Evolutionary conservation across 1,140 invertebrate species (phyloP).

Genomic region (Papilio xuthus): DNA sequence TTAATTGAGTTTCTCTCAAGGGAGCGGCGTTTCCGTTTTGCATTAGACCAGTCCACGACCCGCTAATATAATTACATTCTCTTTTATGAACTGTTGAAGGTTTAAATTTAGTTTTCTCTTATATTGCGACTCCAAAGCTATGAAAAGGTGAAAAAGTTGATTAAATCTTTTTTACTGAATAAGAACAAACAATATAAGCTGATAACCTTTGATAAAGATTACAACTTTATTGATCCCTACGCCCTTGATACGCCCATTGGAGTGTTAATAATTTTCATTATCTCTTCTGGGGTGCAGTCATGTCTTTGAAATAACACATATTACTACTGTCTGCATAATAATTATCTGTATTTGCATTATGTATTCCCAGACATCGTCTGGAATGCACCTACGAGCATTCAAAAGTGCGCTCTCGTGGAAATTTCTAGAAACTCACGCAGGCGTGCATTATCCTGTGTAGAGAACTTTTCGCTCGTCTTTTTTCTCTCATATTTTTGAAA

Average conservation of each 20-base stretch:
- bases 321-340: conserved; percentile 35
- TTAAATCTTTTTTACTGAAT: neutral
- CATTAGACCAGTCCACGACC: conserved; percentile 68
- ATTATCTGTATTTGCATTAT: conserved; percentile 46
- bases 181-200: neutral
- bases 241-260: neutral
- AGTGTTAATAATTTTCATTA: conserved; percentile 28
- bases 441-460: conserved; percentile 53
- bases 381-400: conserved; percentile 43
- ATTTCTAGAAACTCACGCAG: conserved; percentile 56
- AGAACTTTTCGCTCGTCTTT: conserved; percentile 57
- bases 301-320: conserved; percentile 32
- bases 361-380: conserved; percentile 44
- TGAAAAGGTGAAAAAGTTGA: neutral
- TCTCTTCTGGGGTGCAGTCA: neutral
- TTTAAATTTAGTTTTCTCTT: conserved; percentile 44
- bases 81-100: conserved; percentile 56
- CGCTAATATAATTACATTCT: conserved; percentile 71
- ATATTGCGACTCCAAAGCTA: neutral
- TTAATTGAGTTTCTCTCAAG: conserved; percentile 79
- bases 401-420: conserved; percentile 54
- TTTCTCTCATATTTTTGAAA: conserved; percentile 46
- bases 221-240: neutral
- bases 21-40: conserved; percentile 72
- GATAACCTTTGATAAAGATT: neutral